A percentile compares a stretch with the other conserved stretches of the same genome.
Evolutionary conservation across 1,140 invertebrate genomes (phyloP).

Genomic region (Gonatopus flavifemur): DNA sequence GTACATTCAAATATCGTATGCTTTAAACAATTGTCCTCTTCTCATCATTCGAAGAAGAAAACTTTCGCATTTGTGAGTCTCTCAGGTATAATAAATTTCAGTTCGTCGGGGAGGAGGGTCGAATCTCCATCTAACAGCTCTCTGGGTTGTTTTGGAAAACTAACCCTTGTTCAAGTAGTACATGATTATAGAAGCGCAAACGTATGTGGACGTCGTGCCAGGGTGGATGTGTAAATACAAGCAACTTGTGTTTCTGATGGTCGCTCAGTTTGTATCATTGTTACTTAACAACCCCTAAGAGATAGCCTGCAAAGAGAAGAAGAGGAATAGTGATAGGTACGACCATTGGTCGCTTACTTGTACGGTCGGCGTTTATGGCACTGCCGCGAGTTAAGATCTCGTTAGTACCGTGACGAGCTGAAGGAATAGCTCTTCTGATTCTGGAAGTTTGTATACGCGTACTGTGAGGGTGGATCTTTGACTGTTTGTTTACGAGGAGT

Average conservation of each 20-base stretch:
- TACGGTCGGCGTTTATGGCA: slow-evolving; percentile 53
- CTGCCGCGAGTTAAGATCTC: slow-evolving; percentile 49
- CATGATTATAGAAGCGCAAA: no score
- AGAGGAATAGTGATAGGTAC: slow-evolving; percentile 28
- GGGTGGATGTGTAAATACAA: background rate
- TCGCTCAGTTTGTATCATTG: slow-evolving; percentile 47
- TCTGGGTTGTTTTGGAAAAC: no score
- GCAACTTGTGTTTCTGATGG: slow-evolving; percentile 4
- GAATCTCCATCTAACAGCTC: no score
- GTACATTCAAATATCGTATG: no score
- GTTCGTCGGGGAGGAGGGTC: slow-evolving; percentile 13
- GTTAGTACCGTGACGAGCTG: slow-evolving; percentile 39
- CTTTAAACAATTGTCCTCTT: no score
- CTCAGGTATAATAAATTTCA: slow-evolving; percentile 52
- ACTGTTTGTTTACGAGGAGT: no score
- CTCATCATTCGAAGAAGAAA: no score
- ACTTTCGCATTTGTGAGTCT: no score
- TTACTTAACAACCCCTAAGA: slow-evolving; percentile 39
- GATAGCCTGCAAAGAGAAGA: slow-evolving; percentile 5
- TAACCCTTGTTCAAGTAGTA: no score
- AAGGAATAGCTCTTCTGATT: no score
- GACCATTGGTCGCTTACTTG: slow-evolving; percentile 20
- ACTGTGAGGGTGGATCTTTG: no score
- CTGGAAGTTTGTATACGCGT: no score
- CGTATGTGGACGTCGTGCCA: slow-evolving; percentile 10